phyloP scores from a whole-genome alignment of 2,113 vertebrate species.

The Protobothrops flavoviridis region DNA sequence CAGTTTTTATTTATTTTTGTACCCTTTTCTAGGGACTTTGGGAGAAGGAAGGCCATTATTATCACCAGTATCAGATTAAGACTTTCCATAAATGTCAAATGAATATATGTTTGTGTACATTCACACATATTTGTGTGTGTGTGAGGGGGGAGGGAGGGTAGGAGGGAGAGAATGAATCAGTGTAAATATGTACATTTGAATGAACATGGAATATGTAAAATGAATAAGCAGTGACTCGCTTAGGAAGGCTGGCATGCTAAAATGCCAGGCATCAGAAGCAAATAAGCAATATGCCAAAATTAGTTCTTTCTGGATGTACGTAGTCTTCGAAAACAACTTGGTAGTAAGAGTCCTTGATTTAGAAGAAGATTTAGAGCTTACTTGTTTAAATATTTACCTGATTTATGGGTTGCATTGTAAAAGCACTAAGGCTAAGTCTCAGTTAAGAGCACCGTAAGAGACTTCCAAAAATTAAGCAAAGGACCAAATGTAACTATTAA shows the following conservation, averaged over 20 bases:
- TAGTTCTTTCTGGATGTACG: neutral
- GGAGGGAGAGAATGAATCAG: neutral
- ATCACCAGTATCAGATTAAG: neutral
- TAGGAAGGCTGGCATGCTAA: neutral
- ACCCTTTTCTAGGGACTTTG: neutral
- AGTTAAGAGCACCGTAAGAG: conserved; percentile 59
- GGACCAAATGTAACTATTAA: conserved; percentile 61
- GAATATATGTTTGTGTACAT: neutral
- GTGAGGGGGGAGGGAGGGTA: neutral
- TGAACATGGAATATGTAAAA: neutral
- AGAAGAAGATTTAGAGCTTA: conserved; percentile 57
- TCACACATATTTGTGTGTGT: no score
- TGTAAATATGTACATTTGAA: neutral
- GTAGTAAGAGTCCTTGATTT: conserved; percentile 47
- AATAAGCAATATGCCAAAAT: neutral
- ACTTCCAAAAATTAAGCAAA: conserved; percentile 69
- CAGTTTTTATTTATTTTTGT: neutral
- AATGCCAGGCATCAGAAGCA: neutral
- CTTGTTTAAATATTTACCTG: conserved; percentile 65
- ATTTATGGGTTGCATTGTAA: conserved; percentile 66
- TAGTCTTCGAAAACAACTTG: neutral
- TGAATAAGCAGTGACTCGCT: neutral
- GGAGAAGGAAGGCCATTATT: neutral
- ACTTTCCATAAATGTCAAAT: neutral
- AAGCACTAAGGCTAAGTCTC: conserved; percentile 55